Evolutionary conservation across 2,113 vertebrate species (phyloP), one percentile per base, ranked within the genome.

Genomic region (Petromus typicus): DNA sequence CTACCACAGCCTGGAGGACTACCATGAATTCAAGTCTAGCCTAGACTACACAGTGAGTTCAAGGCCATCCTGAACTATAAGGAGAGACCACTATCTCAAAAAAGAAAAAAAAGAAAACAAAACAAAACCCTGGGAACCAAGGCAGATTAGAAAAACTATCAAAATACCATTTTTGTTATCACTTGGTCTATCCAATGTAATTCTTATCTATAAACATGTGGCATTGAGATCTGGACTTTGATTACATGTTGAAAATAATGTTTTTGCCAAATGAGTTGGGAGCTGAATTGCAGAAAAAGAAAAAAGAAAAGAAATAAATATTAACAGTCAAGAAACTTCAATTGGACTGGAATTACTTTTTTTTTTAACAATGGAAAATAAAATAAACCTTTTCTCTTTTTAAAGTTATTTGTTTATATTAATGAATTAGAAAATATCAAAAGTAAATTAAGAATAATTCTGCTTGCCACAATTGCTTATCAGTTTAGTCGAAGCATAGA

Each of bases 241-340:
- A 82, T 20, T 83, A 16, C 66, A 34, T 43, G 6, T 82, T 82
- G 25, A 71, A 89, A 93, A 75, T 43, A 86, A 18, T 61, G 37
- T 66, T 93, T 91, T 96, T 91, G 75, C 43, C 56, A 80, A 75
- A 76, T 57, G 76, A 79, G 25, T 85, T 92, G n/a, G 27, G 37
- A 96, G 69, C 2, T 2, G 12, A 43, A 20, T 66, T 45, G 27
- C 59, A 48, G 76, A 12, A 76, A 82, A 78, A 64, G 3, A 57
- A 56, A 37, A 34, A 57, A 2, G 25, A 59, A 73, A 34, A n/a
- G 10, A 64, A 73, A 56, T 2, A 86, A 9, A 54, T 27, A 40
- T 66, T 78, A 88, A 66, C 22, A 91, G 54, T 59, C 78, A 40
- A 81, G 64, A 93, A 54, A 78, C 86, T 96, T 96, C 92, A 93